Evolutionary conservation across 2,888 invertebrate genomes (phyloP).

Genomic region (Polyommatus iphigenia): DNA sequence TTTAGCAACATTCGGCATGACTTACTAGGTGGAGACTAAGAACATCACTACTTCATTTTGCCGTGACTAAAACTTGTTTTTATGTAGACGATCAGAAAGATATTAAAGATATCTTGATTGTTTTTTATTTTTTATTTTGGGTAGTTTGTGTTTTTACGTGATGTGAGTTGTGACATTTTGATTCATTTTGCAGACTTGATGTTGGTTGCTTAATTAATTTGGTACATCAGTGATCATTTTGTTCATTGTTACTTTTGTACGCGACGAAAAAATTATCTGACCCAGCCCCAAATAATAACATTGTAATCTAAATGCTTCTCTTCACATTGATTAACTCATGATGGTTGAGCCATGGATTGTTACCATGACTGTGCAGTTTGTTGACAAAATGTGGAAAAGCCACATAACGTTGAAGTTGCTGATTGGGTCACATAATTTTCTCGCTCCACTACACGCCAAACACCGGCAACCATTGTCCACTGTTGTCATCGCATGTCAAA

Average conservation of each 20-base stretch:
- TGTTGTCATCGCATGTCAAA: constrained; percentile 37
- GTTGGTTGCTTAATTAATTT: constrained; percentile 23
- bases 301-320: neutral
- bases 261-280: neutral
- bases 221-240: constrained; percentile 12
- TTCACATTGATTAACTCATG: neutral
- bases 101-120: neutral
- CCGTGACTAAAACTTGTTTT: constrained; percentile 9
- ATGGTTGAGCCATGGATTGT: too few species aligned
- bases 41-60: constrained; percentile 2
- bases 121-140: constrained; percentile 7
- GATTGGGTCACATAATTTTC: neutral
- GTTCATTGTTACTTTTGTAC: neutral
- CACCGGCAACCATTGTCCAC: constrained; percentile 30
- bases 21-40: constrained; percentile 10
- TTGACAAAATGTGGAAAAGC: neutral
- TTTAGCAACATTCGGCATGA: constrained; percentile 8
- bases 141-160: constrained; percentile 26
- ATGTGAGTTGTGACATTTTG: constrained; percentile 18
- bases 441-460: neutral
- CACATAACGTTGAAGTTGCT: neutral
- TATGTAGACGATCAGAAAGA: neutral
- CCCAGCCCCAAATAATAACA: neutral
- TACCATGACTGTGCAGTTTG: neutral
- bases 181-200: constrained; percentile 5